phyloP scores from a whole-genome alignment of 2,888 invertebrate species.

The Agrotis clavis region DNA sequence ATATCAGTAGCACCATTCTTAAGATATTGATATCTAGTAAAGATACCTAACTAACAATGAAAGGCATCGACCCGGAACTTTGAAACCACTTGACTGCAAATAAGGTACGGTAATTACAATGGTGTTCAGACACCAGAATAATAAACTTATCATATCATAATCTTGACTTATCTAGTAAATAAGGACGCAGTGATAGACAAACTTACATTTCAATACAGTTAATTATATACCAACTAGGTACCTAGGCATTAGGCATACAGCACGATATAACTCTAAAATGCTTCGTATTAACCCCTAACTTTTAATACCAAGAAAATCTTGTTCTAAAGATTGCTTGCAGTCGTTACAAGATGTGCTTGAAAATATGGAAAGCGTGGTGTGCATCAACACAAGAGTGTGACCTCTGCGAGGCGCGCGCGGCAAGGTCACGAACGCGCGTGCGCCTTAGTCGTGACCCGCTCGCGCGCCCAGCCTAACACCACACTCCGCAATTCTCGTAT shows the following conservation, averaged over 20 bases:
- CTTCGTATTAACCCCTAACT: background rate
- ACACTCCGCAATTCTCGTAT: conserved; percentile 78
- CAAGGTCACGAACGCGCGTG: conserved; percentile 91
- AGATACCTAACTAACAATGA: conserved; percentile 30
- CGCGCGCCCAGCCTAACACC: conserved; percentile 79
- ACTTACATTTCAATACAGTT: background rate
- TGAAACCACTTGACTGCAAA: conserved; percentile 32
- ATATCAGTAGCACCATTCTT: conserved; percentile 53
- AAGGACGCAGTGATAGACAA: background rate
- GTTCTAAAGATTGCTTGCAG: conserved; percentile 32
- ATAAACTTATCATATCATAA: conserved; percentile 15
- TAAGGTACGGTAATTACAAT: conserved; percentile 32
- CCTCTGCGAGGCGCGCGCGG: conserved; percentile 88
- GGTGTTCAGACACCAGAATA: conserved; percentile 19
- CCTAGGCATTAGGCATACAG: background rate
- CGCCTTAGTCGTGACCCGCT: conserved; percentile 90
- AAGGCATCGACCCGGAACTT: conserved; percentile 50
- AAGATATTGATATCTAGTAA: conserved; percentile 35
- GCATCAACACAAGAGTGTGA: conserved; percentile 88
- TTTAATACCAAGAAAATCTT: conserved; percentile 21
- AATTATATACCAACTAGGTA: background rate
- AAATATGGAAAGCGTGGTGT: conserved; percentile 78
- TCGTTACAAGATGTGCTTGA: conserved; percentile 60
- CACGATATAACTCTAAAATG: background rate
- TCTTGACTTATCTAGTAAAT: background rate